These are phyloP conservation scores for Limonius californicus DNA, from an alignment of 1,140 invertebrate species.

Conservation along the genomic window DNA sequence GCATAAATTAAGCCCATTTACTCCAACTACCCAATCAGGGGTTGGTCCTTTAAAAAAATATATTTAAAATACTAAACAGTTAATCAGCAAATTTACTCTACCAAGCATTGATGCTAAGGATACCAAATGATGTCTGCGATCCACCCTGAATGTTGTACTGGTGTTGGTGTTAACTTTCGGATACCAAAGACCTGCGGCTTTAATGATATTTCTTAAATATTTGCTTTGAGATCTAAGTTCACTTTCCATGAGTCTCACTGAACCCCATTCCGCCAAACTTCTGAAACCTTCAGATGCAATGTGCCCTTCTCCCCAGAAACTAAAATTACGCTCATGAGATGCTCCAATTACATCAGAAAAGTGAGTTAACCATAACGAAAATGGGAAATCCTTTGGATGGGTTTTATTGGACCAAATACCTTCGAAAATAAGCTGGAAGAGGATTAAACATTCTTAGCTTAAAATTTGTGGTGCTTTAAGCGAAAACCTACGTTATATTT, in stretches of 20 bases:
- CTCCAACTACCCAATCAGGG: constrained; percentile 94
- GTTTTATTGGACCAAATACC: constrained; percentile 95
- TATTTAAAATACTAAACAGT: neutral
- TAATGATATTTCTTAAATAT: constrained; percentile 87
- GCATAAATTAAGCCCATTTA: constrained; percentile 84
- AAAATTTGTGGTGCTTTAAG: neutral
- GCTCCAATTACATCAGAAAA: constrained; percentile 98
- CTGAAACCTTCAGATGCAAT: constrained; percentile 89
- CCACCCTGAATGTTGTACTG: constrained; percentile 79
- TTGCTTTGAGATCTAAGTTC: constrained; percentile 81
- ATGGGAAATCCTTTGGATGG: constrained; percentile 96
- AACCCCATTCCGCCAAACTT: constrained; percentile 88
- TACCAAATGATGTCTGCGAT: constrained; percentile 82
- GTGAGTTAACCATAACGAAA: constrained; percentile 85
- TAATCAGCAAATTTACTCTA: constrained; percentile 34
- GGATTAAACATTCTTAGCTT: no score
- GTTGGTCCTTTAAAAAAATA: constrained; percentile 64
- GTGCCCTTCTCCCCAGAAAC: constrained; percentile 91
- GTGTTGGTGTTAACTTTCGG: constrained; percentile 88
- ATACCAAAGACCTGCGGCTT: constrained; percentile 91
- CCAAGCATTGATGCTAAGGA: constrained; percentile 94
- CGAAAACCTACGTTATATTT: constrained; percentile 71
- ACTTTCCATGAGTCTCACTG: constrained; percentile 82
- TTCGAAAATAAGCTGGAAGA: constrained; percentile 78
- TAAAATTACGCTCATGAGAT: constrained; percentile 85